A percentile compares a stretch with the other conserved stretches of the same genome.
These are phyloP conservation scores for Pongo pygmaeus DNA, from an alignment of 2,113 vertebrate genomes.

Conservation along the genomic window DNA sequence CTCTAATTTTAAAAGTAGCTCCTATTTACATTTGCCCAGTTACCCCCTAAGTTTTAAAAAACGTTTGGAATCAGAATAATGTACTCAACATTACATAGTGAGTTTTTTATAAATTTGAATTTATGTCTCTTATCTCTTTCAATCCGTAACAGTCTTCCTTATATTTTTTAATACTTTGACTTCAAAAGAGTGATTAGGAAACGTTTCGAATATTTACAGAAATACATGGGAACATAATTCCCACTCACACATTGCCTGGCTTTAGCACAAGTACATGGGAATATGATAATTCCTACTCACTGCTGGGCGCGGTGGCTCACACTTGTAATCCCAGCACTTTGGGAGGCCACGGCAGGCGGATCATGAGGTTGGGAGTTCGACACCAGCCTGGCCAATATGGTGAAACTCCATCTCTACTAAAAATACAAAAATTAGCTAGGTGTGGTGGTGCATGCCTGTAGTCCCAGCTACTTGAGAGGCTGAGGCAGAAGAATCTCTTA, in stretches of 20 bases:
- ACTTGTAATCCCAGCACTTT: no score
- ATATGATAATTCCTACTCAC: no score
- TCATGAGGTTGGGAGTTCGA: no score
- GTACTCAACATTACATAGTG: neutral
- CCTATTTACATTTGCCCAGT: neutral
- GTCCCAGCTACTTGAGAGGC: no score
- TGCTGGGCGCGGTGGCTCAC: no score
- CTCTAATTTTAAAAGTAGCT: neutral
- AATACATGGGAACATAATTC: neutral
- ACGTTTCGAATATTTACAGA: neutral
- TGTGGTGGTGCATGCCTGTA: no score
- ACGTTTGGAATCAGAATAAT: neutral
- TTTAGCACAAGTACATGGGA: neutral
- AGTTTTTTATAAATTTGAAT: neutral
- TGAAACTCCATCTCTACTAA: no score
- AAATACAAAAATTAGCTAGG: no score
- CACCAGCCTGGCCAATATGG: no score
- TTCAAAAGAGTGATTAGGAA: neutral
- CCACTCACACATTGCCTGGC: neutral
- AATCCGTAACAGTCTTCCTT: neutral
- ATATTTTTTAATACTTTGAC: neutral
- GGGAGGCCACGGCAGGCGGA: no score
- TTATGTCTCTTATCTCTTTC: neutral
- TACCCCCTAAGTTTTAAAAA: neutral
- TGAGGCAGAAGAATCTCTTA: no score